Evolutionary conservation across 2,888 invertebrate species (phyloP), one percentile per base, ranked within the genome.

Genomic region (Phaonia tiefii): DNA sequence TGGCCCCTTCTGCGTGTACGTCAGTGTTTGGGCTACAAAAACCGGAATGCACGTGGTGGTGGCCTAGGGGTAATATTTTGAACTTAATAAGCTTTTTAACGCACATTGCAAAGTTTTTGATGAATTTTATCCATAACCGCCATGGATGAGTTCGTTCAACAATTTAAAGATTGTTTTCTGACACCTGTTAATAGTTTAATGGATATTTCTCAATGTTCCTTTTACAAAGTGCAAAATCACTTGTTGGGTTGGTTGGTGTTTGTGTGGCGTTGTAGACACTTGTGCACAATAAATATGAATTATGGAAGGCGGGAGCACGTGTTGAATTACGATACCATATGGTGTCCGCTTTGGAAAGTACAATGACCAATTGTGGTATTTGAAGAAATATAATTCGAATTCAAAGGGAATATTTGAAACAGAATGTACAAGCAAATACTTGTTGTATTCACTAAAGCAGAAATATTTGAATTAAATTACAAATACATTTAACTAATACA

Each of bases 161-260:
- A 74, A 77, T 71, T 76, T 77, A 77, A 80, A 70, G 58, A 65
- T 77, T 63, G 15, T 51, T 15, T 66, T 56, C 76, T 77, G 80
- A 74, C 80, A 80, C 80, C 80, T 80, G 80, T 77, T 80, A 77
- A 71, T 71, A 74, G 71, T 80, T 80, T 77, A 80, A 80, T 73
- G 80, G 65, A 63, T 63, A 51, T 74, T 60, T 8, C 15, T 31
- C 31, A 31, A 63, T n/a, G 37, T 42, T 39, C n/a, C 39, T 5
- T 70, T 31, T 31, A 31, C 31, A 5, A 63, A 63, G 39, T 60
- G 39, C 13, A 13, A 37, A 60, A 8, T 11, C 54, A 54, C 25
- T 13, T 54, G 54, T 31, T 20, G 22, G 13, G 15, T 39, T 39
- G 25, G 42, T 3, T 51, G 39, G 10, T 49, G 39, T 54, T 70